phyloP scores from a whole-genome alignment of 1,140 invertebrate species.

The Ceratoteleas bidentatus region DNA sequence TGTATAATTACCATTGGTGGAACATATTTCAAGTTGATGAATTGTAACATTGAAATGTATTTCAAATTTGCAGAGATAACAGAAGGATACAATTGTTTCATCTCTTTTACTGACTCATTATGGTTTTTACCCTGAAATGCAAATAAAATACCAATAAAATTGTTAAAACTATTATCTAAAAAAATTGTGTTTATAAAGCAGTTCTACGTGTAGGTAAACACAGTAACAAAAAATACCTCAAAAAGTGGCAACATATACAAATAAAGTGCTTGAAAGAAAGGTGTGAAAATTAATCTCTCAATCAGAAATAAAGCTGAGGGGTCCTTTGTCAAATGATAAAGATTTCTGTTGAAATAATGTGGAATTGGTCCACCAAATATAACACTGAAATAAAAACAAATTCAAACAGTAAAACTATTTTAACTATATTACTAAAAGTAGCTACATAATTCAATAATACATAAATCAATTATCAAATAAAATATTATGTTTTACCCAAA shows the following conservation, averaged over 20 bases:
- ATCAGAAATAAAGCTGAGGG: conserved; percentile 30
- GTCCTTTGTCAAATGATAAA: conserved; percentile 34
- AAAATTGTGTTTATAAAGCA: background rate
- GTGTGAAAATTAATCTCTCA: conserved; percentile 57
- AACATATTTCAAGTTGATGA: conserved; percentile 49
- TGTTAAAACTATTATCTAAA: background rate
- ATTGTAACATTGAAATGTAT: conserved; percentile 48
- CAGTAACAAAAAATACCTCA: conserved; percentile 24
- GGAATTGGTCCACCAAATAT: conserved; percentile 54
- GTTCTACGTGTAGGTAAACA: too few species aligned
- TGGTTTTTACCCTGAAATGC: conserved; percentile 44
- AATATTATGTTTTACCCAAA: conserved; percentile 83
- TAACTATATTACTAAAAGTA: conserved; percentile 7
- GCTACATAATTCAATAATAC: conserved; percentile 5
- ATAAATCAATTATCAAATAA: conserved; percentile 1
- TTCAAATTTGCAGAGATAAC: conserved; percentile 35
- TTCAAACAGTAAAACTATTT: background rate
- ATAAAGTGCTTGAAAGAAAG: conserved; percentile 49
- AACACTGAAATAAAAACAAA: conserved; percentile 32
- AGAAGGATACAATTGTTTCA: conserved; percentile 33
- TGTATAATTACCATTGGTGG: conserved; percentile 48
- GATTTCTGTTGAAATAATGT: conserved; percentile 49
- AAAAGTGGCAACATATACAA: conserved; percentile 54
- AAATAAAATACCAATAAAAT: too few species aligned
- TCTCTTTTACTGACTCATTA: conserved; percentile 39